Evolutionary conservation across 1,140 invertebrate species (phyloP).

Genomic region (Neuroterus valhalla): DNA sequence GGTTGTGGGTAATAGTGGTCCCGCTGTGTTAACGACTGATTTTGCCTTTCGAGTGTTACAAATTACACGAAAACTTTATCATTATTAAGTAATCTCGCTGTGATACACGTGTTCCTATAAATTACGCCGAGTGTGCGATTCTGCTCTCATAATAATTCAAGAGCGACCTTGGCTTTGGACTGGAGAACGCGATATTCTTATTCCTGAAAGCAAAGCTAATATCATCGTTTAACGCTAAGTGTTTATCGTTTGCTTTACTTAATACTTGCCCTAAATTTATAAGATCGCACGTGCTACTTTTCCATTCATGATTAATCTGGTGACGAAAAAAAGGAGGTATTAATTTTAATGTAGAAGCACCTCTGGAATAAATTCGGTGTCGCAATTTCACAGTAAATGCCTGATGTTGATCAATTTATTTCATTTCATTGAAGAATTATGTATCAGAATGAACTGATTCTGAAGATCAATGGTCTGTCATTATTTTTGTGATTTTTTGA

Average conservation of each 20-base stretch:
- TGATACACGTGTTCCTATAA: conserved; percentile 7
- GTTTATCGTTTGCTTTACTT: not conserved
- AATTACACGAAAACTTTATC: conserved; percentile 50
- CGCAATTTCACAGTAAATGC: too few species aligned
- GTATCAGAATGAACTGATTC: too few species aligned
- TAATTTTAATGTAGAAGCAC: too few species aligned
- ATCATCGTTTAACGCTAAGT: not conserved
- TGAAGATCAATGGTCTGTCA: too few species aligned
- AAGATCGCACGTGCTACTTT: too few species aligned
- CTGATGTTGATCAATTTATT: too few species aligned
- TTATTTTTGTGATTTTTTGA: too few species aligned
- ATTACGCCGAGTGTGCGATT: not conserved
- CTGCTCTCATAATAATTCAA: conserved; percentile 3
- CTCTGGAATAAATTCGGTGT: too few species aligned
- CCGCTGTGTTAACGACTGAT: conserved; percentile 49
- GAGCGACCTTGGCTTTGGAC: not conserved
- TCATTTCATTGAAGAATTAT: too few species aligned
- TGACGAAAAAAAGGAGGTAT: too few species aligned
- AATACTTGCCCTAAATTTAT: not conserved
- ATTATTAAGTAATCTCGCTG: conserved; percentile 49
- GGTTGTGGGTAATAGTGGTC: conserved; percentile 44
- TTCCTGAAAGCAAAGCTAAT: not conserved
- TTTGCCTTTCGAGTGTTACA: conserved; percentile 46
- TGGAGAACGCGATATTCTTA: not conserved
- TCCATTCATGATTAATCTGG: too few species aligned